Conservation (phyloP, 2,797 vertebrate species). For the Aldrovandia affinis region DNA sequence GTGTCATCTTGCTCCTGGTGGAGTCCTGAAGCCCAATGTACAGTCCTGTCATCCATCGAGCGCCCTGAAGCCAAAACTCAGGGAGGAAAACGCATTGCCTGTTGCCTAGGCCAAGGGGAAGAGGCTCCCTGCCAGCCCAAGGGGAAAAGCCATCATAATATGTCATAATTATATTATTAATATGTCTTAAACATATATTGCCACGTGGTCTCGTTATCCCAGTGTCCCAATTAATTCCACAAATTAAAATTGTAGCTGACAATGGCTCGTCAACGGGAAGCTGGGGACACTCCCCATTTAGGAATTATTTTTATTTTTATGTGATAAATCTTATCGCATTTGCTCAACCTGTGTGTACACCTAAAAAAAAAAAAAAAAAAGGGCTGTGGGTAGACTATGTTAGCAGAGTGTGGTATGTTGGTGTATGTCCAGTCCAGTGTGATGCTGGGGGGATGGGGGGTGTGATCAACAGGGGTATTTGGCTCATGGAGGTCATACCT, state of each 20-base stretch:
- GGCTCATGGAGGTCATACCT: too few species aligned
- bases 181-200: neutral
- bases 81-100: slow-evolving; percentile 46
- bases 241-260: neutral
- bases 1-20: slow-evolving; percentile 59
- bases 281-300: neutral
- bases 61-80: slow-evolving; percentile 37
- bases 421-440: too few species aligned
- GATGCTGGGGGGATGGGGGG: too few species aligned
- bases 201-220: too few species aligned
- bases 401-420: too few species aligned
- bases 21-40: slow-evolving; percentile 53
- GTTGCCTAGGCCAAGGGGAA: slow-evolving; percentile 38
- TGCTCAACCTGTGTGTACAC: neutral
- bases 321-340: neutral
- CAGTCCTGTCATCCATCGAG: slow-evolving; percentile 43
- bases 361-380: neutral
- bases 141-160: neutral
- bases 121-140: neutral
- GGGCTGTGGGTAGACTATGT: neutral
- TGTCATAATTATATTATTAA: too few species aligned
- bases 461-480: too few species aligned
- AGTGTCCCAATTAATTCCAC: neutral
- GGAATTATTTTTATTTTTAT: neutral
- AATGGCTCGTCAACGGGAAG: neutral